These are phyloP conservation scores for Dolichallabes microphthalmus DNA, from an alignment of 2,113 vertebrate genomes.

Conservation along the genomic window DNA sequence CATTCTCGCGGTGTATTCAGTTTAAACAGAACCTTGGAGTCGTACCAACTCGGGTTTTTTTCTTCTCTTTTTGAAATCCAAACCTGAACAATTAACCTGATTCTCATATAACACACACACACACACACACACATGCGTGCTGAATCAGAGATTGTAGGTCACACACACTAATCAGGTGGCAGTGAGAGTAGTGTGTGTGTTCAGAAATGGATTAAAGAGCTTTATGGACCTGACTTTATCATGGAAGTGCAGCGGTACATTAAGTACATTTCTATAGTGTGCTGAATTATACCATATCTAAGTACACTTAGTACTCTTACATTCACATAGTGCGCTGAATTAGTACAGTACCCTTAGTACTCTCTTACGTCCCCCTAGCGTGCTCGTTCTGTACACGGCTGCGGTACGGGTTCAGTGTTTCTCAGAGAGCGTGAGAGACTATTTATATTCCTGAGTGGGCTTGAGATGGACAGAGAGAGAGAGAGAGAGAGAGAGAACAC, in stretches of 20 bases:
- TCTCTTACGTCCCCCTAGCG: neutral
- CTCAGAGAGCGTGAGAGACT: neutral
- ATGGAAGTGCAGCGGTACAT: too few relatives aligned
- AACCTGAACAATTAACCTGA: slow-evolving; percentile 14
- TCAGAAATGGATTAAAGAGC: neutral
- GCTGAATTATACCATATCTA: too few relatives aligned
- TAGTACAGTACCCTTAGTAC: neutral
- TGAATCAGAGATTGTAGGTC: slow-evolving; percentile 8
- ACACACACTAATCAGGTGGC: neutral
- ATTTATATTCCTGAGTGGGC: slow-evolving; percentile 21
- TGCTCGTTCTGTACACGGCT: neutral
- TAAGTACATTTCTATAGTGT: too few relatives aligned
- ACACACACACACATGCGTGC: neutral
- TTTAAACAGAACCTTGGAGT: slow-evolving; percentile 19
- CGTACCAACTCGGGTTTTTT: neutral
- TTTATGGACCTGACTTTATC: neutral
- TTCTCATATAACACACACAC: slow-evolving; percentile 4
- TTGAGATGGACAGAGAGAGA: neutral
- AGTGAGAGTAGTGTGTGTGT: neutral
- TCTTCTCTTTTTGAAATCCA: neutral
- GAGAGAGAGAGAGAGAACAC: slow-evolving; percentile 1
- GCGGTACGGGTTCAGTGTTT: neutral
- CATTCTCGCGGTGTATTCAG: slow-evolving; percentile 36
- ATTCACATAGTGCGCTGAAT: neutral
- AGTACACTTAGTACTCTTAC: neutral